A percentile compares a stretch with the other conserved stretches of the same genome.
These are phyloP conservation scores for Capitulum mitella DNA, from an alignment of 2,888 invertebrate species.

Conservation along the genomic window DNA sequence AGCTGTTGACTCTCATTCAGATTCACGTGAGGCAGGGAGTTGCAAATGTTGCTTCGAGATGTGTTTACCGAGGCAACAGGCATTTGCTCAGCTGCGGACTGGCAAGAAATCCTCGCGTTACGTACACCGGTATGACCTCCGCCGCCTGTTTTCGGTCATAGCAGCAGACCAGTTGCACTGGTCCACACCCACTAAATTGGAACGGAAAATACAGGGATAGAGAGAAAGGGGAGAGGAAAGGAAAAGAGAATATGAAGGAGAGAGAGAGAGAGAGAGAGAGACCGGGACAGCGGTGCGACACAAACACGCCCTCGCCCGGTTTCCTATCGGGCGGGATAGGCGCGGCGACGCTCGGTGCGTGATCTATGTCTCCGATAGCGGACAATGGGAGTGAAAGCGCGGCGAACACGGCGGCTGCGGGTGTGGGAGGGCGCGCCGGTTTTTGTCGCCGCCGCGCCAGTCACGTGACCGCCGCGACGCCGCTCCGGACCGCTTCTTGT, in stretches of 20 bases:
- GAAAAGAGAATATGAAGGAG: neutral
- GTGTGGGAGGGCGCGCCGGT: neutral
- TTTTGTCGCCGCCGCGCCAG: neutral
- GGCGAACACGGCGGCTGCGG: neutral
- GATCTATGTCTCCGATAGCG: neutral
- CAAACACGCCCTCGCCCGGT: neutral
- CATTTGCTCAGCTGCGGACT: too few relatives aligned
- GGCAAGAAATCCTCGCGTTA: too few relatives aligned
- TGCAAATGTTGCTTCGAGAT: too few relatives aligned
- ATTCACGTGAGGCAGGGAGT: too few relatives aligned
- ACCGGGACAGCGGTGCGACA: too few relatives aligned
- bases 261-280: too few relatives aligned
- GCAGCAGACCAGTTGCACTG: too few relatives aligned
- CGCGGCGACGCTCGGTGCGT: neutral
- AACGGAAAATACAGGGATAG: neutral
- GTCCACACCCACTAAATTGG: too few relatives aligned
- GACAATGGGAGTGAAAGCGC: neutral
- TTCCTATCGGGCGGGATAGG: neutral
- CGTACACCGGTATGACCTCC: too few relatives aligned
- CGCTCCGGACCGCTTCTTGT: neutral
- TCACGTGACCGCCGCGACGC: neutral
- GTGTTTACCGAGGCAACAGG: too few relatives aligned
- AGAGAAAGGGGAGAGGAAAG: neutral
- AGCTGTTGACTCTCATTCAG: too few relatives aligned
- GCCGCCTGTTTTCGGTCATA: too few relatives aligned